Conservation (phyloP, 2,888 invertebrate genomes). For the Incurvaria masculella region DNA sequence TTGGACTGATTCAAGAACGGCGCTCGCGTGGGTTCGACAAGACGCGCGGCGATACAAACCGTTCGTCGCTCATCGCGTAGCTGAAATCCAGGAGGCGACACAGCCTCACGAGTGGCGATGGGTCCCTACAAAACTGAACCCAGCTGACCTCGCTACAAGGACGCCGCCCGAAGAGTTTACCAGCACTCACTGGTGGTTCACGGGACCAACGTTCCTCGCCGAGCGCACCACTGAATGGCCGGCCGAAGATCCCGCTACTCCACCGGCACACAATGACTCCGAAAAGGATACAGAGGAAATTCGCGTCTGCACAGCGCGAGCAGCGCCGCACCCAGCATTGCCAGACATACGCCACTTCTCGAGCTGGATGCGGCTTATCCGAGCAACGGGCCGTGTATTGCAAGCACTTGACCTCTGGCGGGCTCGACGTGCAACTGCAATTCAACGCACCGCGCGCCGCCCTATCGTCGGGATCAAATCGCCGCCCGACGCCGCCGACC, state of each 20-base stretch:
- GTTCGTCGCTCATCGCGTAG: conserved; percentile 1
- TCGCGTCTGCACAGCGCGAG: not conserved
- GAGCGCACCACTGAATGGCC: not conserved
- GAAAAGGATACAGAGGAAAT: not conserved
- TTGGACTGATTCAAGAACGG: conserved; percentile 1
- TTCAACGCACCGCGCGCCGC: too few species aligned
- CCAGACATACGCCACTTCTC: conserved; percentile 8
- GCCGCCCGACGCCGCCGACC: too few species aligned
- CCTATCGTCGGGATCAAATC: too few species aligned
- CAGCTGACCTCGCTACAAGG: conserved; percentile 14
- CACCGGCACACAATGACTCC: not conserved
- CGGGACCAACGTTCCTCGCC: not conserved
- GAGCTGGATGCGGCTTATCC: conserved; percentile 5
- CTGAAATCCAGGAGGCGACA: not conserved
- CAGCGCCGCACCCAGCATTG: conserved; percentile 1
- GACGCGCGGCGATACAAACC: conserved; percentile 1
- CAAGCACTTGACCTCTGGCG: conserved; percentile 4
- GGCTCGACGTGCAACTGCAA: conserved; percentile 4
- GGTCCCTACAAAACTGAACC: conserved; percentile 10
- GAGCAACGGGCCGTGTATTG: conserved; percentile 5
- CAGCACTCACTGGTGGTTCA: not conserved
- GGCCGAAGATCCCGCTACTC: not conserved
- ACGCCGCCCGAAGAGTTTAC: not conserved
- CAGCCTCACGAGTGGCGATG: conserved; percentile 10
- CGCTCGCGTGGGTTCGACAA: not conserved